phyloP scores from a whole-genome alignment of 2,888 invertebrate species.

The Dynastes grantii region DNA sequence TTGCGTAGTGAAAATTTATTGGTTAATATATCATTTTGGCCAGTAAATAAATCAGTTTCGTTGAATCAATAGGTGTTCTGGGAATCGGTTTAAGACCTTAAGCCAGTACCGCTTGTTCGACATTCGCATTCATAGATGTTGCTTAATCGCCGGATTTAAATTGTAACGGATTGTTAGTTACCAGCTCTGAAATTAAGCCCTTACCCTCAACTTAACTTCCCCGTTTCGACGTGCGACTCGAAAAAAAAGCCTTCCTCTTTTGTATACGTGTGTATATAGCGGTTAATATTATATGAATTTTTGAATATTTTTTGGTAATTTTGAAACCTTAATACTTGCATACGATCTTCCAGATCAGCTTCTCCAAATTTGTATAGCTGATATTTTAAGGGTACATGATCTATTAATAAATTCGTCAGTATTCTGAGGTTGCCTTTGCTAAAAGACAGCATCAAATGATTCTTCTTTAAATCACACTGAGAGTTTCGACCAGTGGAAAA shows the following conservation, averaged over 20 bases:
- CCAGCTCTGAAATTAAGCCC: constrained; percentile 46
- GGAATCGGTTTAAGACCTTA: constrained; percentile 60
- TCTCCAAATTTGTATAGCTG: too few relatives aligned
- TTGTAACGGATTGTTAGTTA: constrained; percentile 56
- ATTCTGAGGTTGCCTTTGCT: too few relatives aligned
- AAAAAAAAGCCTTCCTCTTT: neutral
- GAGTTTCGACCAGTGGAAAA: too few relatives aligned
- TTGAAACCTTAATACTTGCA: too few relatives aligned
- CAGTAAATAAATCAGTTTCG: constrained; percentile 58
- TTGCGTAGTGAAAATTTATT: constrained; percentile 55
- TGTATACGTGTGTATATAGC: too few relatives aligned
- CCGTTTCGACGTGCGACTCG: neutral
- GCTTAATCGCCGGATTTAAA: constrained; percentile 58
- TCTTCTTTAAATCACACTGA: too few relatives aligned
- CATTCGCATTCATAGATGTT: constrained; percentile 55
- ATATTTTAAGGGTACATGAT: too few relatives aligned
- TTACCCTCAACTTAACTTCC: constrained; percentile 26
- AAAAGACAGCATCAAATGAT: too few relatives aligned
- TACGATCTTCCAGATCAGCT: too few relatives aligned
- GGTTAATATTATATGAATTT: too few relatives aligned
- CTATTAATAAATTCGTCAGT: too few relatives aligned
- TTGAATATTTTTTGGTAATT: too few relatives aligned
- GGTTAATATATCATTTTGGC: constrained; percentile 57
- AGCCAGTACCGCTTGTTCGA: constrained; percentile 57
- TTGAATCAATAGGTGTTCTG: constrained; percentile 60